Conservation (phyloP, 2,797 vertebrate species). For the Anabas testudineus region DNA sequence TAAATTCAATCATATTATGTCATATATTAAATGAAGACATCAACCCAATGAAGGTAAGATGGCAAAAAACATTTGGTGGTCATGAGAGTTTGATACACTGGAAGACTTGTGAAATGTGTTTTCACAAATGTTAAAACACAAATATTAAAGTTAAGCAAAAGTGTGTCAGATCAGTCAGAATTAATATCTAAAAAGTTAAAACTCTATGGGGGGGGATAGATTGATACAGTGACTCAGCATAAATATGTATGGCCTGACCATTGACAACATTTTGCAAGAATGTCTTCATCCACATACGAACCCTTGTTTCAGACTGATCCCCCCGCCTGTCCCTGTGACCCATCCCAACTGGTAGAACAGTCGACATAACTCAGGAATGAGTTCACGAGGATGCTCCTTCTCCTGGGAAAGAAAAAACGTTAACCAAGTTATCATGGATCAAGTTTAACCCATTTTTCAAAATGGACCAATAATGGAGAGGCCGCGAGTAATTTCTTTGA, state of each 20-base stretch:
- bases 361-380: conserved; percentile 95
- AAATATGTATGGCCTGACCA: neutral
- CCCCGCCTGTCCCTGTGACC: conserved; percentile 97
- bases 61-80: too few relatives aligned
- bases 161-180: neutral
- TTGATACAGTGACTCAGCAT: neutral
- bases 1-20: too few relatives aligned
- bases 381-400: conserved; percentile 89
- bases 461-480: too few relatives aligned
- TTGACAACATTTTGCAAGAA: neutral
- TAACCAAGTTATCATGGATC: neutral
- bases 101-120: too few relatives aligned
- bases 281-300: conserved; percentile 64
- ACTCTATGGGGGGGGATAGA: neutral
- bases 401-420: conserved; percentile 79
- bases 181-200: neutral
- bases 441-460: conserved; percentile 7
- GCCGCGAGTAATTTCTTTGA: too few relatives aligned
- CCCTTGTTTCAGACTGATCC: conserved; percentile 93
- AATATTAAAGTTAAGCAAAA: neutral
- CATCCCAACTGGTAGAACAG: conserved; percentile 96
- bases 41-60: too few relatives aligned
- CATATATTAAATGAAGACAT: too few relatives aligned
- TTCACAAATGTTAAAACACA: conserved; percentile 1
- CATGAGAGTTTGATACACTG: too few relatives aligned